A percentile compares a stretch with the other conserved stretches of the same genome.
Conservation (phyloP, 2,113 vertebrate genomes). For the Kryptolebias marmoratus region DNA sequence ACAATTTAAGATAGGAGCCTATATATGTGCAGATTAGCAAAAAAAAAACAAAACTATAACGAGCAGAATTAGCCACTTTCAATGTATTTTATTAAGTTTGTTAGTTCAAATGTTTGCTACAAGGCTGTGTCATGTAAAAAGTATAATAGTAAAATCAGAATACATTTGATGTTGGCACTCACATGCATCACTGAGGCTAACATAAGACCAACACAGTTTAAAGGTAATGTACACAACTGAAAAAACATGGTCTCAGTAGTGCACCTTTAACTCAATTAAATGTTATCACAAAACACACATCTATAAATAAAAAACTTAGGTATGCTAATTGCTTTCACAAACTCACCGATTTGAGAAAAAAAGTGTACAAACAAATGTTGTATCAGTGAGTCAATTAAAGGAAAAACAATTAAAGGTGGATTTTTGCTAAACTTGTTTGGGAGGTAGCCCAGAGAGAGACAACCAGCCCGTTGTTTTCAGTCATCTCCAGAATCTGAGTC, state of each 20-base stretch:
- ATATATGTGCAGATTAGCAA: too few species aligned
- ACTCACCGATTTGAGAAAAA: neutral
- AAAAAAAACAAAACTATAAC: neutral
- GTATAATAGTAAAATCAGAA: slow-evolving; percentile 10
- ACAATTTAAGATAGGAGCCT: too few species aligned
- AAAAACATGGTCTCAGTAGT: neutral
- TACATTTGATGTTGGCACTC: slow-evolving; percentile 29
- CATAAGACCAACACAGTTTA: neutral
- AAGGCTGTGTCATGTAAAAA: slow-evolving; percentile 34
- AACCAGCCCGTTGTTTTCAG: slow-evolving; percentile 69
- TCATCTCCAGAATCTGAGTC: slow-evolving; percentile 92
- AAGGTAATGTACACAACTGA: neutral
- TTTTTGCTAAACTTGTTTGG: slow-evolving; percentile 5
- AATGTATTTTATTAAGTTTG: slow-evolving; percentile 26
- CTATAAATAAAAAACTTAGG: too few species aligned
- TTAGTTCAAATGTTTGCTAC: slow-evolving; percentile 28
- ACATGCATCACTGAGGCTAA: slow-evolving; percentile 5
- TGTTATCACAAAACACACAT: neutral
- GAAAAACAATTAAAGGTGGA: neutral
- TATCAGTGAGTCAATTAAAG: slow-evolving; percentile 15
- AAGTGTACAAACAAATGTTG: neutral
- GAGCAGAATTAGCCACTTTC: neutral
- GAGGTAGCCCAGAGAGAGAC: slow-evolving; percentile 65
- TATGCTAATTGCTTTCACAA: too few species aligned
- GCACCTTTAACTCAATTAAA: neutral